These are phyloP conservation scores for Mayetiola destructor DNA, from an alignment of 2,888 invertebrate species.

Conservation along the genomic window DNA sequence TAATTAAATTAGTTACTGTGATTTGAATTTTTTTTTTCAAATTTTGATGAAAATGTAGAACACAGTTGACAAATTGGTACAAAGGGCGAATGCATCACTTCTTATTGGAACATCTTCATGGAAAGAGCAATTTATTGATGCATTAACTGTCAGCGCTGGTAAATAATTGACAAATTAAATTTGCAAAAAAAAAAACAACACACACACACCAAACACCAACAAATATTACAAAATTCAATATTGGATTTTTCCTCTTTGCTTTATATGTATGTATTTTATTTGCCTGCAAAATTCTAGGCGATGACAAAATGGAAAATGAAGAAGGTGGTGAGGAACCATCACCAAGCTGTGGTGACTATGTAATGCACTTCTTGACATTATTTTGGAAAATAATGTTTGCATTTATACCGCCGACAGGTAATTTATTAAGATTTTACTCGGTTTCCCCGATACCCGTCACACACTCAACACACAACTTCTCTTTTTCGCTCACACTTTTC, in stretches of 20 bases:
- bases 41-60: conserved; percentile 43
- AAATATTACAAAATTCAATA: no score
- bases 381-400: conserved; percentile 99
- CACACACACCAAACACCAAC: not conserved
- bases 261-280: no score
- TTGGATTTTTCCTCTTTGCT: no score
- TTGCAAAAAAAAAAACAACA: no score
- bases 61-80: conserved; percentile 94
- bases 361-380: conserved; percentile 88
- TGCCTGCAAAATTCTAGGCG: no score
- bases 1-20: not conserved
- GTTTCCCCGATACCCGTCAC: no score
- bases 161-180: conserved; percentile 21
- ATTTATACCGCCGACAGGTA: conserved; percentile 95
- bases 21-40: not conserved
- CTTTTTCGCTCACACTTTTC: no score
- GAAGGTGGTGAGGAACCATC: conserved; percentile 46
- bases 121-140: conserved; percentile 97
- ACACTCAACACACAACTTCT: no score
- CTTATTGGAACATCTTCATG: conserved; percentile 94
- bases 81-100: conserved; percentile 89
- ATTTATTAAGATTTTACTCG: no score
- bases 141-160: conserved; percentile 86
- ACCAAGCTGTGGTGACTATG: conserved; percentile 82
- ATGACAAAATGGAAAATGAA: conserved; percentile 35